These are phyloP conservation scores for Heteronetta atricapilla DNA, from an alignment of 2,113 vertebrate genomes.

Conservation along the genomic window DNA sequence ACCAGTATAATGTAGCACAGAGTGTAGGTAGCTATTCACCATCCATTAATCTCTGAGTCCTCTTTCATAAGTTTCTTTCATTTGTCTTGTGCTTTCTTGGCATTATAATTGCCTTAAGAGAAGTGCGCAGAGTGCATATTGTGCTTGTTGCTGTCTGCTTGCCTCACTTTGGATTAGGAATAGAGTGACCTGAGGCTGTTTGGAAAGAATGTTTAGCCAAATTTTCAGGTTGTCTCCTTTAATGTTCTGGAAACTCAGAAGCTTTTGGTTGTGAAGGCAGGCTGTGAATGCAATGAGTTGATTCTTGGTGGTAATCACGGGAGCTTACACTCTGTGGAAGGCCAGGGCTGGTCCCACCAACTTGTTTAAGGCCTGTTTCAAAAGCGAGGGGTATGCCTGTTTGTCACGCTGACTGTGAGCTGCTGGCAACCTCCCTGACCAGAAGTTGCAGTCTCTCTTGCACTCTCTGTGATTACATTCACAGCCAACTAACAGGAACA, in stretches of 20 bases:
- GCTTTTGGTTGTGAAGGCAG: not conserved
- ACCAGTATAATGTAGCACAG: not conserved
- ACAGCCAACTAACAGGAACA: not conserved
- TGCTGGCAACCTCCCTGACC: not conserved
- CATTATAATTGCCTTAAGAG: not conserved
- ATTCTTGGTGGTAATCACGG: accelerated
- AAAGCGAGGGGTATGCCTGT: not conserved
- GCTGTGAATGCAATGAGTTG: not conserved
- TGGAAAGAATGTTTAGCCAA: not conserved
- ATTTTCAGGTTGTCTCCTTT: not conserved
- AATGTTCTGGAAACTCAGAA: not conserved
- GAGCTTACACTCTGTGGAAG: not conserved
- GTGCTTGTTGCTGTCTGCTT: not conserved
- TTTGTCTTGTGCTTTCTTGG: not conserved
- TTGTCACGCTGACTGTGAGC: not conserved
- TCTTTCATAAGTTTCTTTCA: not conserved
- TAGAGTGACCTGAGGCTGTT: not conserved
- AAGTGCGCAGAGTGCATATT: not conserved
- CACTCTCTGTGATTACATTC: not conserved
- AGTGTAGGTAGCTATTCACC: not conserved
- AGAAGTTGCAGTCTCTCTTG: not conserved
- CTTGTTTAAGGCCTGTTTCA: not conserved
- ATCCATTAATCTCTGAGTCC: not conserved
- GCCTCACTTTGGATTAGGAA: not conserved
- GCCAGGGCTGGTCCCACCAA: not conserved